Conservation (phyloP, 2,113 vertebrate genomes). For the Megaceryle maxima region DNA sequence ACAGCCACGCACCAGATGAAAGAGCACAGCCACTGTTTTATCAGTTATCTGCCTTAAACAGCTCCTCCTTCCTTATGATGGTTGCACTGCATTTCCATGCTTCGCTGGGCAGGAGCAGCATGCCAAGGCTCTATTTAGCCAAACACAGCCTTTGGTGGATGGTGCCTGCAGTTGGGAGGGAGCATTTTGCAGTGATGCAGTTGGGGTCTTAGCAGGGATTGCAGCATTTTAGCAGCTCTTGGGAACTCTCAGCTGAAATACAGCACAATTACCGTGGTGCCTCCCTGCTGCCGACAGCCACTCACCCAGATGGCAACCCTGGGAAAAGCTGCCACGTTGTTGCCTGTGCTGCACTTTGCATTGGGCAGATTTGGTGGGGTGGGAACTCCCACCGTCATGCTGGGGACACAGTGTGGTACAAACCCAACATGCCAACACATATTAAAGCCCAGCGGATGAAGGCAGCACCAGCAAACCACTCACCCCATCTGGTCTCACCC, state of each 20-base stretch:
- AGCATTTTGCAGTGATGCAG: not conserved
- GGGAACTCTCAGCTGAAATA: not conserved
- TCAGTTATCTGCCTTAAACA: not conserved
- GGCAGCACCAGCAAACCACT: not conserved
- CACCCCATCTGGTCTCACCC: not conserved
- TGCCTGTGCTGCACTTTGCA: not conserved
- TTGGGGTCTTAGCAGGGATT: not conserved
- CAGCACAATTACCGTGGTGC: not conserved
- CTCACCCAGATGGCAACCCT: not conserved
- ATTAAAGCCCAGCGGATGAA: rapidly evolving
- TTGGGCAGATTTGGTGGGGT: rapidly evolving
- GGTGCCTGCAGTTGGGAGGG: not conserved
- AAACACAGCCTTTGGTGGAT: not conserved
- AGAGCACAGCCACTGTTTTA: not conserved
- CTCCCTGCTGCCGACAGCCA: not conserved
- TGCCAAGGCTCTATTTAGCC: not conserved
- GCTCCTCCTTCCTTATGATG: rapidly evolving
- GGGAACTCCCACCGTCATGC: not conserved
- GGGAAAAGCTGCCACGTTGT: not conserved
- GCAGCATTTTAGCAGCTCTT: not conserved
- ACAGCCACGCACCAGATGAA: rapidly evolving
- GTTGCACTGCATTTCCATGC: not conserved
- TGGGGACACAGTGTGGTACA: not conserved
- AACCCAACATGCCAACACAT: rapidly evolving
- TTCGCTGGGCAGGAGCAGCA: not conserved